These are phyloP conservation scores for Pandion haliaetus DNA, from an alignment of 2,113 vertebrate genomes.

Conservation along the genomic window DNA sequence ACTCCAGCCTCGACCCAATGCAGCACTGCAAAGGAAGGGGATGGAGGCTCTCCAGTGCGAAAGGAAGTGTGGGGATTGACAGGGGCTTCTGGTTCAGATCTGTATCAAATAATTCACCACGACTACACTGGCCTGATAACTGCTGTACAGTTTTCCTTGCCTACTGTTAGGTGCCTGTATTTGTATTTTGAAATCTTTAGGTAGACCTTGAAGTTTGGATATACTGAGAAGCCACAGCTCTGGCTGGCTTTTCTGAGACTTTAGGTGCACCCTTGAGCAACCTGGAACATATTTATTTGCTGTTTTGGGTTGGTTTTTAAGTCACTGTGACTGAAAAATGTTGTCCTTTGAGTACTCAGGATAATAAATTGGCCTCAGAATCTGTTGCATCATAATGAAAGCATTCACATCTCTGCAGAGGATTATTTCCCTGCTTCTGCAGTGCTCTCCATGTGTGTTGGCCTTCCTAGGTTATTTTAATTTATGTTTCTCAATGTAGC, in stretches of 20 bases:
- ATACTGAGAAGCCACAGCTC: background rate
- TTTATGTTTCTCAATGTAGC: background rate
- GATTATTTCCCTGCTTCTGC: background rate
- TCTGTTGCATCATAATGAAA: conserved; percentile 6
- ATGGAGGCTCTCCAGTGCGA: background rate
- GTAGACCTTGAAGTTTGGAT: background rate
- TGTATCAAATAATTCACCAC: background rate
- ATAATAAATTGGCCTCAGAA: background rate
- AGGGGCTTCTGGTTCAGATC: background rate
- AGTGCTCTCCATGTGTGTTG: background rate
- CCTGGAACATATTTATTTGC: background rate
- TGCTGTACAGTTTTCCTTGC: background rate
- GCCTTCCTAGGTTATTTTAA: conserved; percentile 2
- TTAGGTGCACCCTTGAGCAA: background rate
- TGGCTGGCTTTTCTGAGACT: background rate
- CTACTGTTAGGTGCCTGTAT: background rate
- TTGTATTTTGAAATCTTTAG: background rate
- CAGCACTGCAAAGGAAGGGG: background rate
- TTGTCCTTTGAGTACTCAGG: background rate
- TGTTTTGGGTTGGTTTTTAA: background rate
- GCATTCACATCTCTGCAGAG: background rate
- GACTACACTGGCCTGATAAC: background rate
- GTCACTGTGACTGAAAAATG: background rate
- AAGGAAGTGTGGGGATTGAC: background rate
- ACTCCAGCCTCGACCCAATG: fast-evolving